Evolutionary conservation across 2,888 invertebrate species (phyloP), one percentile per base, ranked within the genome.

Genomic region (Tinea pellionella): DNA sequence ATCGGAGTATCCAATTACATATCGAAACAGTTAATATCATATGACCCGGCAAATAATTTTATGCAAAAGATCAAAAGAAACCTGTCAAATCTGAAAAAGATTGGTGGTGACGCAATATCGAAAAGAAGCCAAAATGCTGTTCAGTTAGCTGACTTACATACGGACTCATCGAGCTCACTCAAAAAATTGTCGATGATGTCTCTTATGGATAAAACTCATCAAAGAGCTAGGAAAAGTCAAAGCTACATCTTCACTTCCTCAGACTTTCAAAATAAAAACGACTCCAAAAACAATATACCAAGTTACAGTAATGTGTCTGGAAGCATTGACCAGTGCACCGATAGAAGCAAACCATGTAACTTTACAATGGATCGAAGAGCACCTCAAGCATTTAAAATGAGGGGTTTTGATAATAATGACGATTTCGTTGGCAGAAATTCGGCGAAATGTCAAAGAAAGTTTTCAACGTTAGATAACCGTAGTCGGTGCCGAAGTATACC

Each of bases 1-100:
- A 79, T 82, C 60, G 86, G 86, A 12, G 85, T 87, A 43, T 85
- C 86, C 32, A 84, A 80, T 66, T 88, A 88, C 63, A 80, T 88
- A 70, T 87, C 88, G 29, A 85, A 83, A 68, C 88, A 88, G 67
- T 73, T 87, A 63, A 85, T 87, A 67, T 82, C 88, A 1, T 87
- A 88, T 67, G 87, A 88, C 63, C 87, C 80, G 15, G 80, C 85
- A 42, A 84, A 79, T 63, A 86, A 84, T 19, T 75, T 88, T 55
- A 81, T 88, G 37, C 87, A 88, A 68, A 88, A 86, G 71, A 82
- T 88, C 68, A 88, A 88, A 74, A 73, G 80, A 65, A 88, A 88
- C 69, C 71, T 88, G 66, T 83, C 87, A 61, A 87, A 82, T 72
- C 78, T 88, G 65, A 88, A 85, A 72, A 88, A 81, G 72, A 84